Evolutionary conservation across 2,888 invertebrate genomes (phyloP), one percentile per base, ranked within the genome.

Genomic region (Tenthredo livida): DNA sequence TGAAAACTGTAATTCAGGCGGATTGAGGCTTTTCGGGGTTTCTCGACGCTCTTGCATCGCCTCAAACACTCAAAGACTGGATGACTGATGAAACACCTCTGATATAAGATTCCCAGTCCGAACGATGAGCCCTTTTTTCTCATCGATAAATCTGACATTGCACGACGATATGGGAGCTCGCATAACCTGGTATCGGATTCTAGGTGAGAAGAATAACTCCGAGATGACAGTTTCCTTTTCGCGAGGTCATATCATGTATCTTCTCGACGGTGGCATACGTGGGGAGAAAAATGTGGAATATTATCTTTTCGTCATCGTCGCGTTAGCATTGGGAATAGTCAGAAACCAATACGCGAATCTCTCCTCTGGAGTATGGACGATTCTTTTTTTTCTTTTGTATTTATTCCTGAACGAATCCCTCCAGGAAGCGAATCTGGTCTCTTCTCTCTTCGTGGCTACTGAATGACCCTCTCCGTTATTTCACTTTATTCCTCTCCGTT

Each of bases 291-390:
- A 67, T 50, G 54, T 54, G 50, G 17, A 54, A 54, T 77, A 77
- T 77, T 33, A 77, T 77, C 54, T 54, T 40, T 73, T 29, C 33
- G 50, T 29, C 6, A 77, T 29, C 50, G 50, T 54, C 33, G 67
- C 10, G 15, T 15, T 33, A 67, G 33, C 67, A 25, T 17, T 67
- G 33, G 21, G 21, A 73, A 43, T 43, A 2, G 73, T 17, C 43
- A 21, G 15, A 40, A 47, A 43, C 29, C 21, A 43, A 47, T 73
- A 21, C 21, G 21, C 9, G 43, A 73, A 43, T 47, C 9, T 40
- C 15, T 73, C 15, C 12, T 10, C 43, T 33, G 17, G 70, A 43
- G 6, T n/a, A 9, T 25, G n/a, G 10, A 9, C 10, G 10, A n/a
- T n/a, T 43, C 0, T 2, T 37, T 37, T 37, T 37, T 73, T 47